Evolutionary conservation across 1,140 invertebrate species (phyloP).

Genomic region (Drosophila simulans): DNA sequence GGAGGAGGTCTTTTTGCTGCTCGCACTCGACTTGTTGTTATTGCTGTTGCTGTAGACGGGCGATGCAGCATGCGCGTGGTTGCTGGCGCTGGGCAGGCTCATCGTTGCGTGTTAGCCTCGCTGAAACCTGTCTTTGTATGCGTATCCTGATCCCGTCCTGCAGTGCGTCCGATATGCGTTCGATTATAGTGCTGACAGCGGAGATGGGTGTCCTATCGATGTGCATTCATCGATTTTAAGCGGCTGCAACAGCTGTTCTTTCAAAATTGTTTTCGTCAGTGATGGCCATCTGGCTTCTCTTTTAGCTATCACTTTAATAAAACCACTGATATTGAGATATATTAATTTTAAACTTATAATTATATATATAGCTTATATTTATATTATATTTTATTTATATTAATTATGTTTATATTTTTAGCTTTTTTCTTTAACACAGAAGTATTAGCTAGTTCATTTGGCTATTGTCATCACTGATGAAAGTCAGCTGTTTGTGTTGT

Average conservation of each 20-base stretch:
- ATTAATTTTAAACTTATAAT: background rate
- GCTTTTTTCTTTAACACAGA: background rate
- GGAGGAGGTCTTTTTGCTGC: slow-evolving; percentile 60
- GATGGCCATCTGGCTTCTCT: background rate
- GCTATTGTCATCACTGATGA: slow-evolving; percentile 3
- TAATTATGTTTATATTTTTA: background rate
- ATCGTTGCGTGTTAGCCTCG: slow-evolving; percentile 54
- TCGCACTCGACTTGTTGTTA: slow-evolving; percentile 61
- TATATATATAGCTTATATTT: background rate
- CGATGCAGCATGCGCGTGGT: slow-evolving; percentile 52
- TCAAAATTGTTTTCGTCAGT: slow-evolving; percentile 29
- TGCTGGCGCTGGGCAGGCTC: slow-evolving; percentile 71
- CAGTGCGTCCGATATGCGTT: slow-evolving; percentile 33
- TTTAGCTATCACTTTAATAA: background rate
- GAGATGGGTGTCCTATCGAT: background rate
- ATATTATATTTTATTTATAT: no score
- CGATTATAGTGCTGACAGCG: slow-evolving; percentile 1
- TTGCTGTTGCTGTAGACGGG: slow-evolving; percentile 52
- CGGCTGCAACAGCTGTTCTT: slow-evolving; percentile 12
- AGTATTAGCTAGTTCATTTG: background rate
- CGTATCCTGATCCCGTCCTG: slow-evolving; percentile 69
- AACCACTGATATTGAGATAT: background rate
- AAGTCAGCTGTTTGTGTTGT: slow-evolving; percentile 36
- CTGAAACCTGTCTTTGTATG: slow-evolving; percentile 40
- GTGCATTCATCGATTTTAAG: background rate